Percentiles rank a stretch among this genome's conserved stretches.
These are phyloP conservation scores for Linnaemya vulpina DNA, from an alignment of 2,888 invertebrate species.

Conservation along the genomic window DNA sequence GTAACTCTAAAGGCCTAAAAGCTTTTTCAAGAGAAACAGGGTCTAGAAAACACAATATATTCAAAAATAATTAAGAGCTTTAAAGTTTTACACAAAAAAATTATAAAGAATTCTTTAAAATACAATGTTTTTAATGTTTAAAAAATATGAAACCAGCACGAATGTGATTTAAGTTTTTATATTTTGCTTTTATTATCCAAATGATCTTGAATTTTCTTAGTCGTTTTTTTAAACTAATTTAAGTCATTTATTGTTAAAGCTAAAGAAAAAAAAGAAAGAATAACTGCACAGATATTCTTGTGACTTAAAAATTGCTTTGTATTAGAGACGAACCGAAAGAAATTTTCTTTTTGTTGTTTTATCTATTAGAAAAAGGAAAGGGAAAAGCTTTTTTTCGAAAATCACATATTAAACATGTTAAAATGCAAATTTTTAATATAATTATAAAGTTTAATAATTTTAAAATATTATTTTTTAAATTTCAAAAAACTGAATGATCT, in stretches of 20 bases:
- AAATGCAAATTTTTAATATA: slow-evolving; percentile 62
- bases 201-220: slow-evolving; percentile 82
- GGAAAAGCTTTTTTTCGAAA: slow-evolving; percentile 57
- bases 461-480: slow-evolving; percentile 63
- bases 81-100: slow-evolving; percentile 38
- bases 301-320: slow-evolving; percentile 59
- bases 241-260: slow-evolving; percentile 71
- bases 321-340: slow-evolving; percentile 11
- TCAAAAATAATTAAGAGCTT: slow-evolving; percentile 43
- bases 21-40: neutral
- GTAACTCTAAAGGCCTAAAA: slow-evolving; percentile 60
- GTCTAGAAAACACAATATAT: slow-evolving; percentile 7
- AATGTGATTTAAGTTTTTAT: slow-evolving; percentile 73
- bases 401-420: slow-evolving; percentile 34
- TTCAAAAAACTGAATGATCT: slow-evolving; percentile 70
- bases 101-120: slow-evolving; percentile 25
- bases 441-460: slow-evolving; percentile 43
- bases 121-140: slow-evolving; percentile 58
- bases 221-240: slow-evolving; percentile 77
- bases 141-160: slow-evolving; percentile 66
- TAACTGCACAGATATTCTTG: slow-evolving; percentile 69
- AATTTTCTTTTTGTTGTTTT: slow-evolving; percentile 11
- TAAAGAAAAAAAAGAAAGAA: slow-evolving; percentile 31
- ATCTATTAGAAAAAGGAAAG: neutral
- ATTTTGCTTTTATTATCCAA: slow-evolving; percentile 76